These are phyloP conservation scores for Passer domesticus DNA, from an alignment of 2,113 vertebrate species.

Conservation along the genomic window DNA sequence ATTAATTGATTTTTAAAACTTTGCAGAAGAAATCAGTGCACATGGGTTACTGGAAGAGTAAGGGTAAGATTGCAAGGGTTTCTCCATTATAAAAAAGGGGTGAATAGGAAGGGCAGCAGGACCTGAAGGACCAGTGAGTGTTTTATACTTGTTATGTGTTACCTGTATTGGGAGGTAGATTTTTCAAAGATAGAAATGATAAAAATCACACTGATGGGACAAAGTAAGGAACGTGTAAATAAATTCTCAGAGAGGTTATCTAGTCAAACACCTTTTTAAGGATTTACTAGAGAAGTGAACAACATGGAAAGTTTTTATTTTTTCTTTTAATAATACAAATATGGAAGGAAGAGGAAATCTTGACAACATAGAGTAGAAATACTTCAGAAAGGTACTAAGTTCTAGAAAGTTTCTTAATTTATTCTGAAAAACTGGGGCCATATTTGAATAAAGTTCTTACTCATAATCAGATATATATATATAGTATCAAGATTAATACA, in stretches of 20 bases:
- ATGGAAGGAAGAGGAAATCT: background rate
- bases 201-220: background rate
- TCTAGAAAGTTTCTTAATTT: background rate
- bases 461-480: background rate
- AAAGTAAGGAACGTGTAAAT: fast-evolving
- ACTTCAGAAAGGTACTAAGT: background rate
- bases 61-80: background rate
- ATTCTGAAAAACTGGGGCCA: fast-evolving
- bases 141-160: background rate
- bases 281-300: background rate
- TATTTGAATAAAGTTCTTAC: background rate
- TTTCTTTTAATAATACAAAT: background rate
- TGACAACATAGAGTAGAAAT: background rate
- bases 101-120: background rate
- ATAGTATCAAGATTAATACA: background rate
- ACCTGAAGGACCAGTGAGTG: background rate
- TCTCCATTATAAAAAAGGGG: fast-evolving
- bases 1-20: background rate
- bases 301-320: background rate
- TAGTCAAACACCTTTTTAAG: background rate
- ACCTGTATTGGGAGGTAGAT: background rate
- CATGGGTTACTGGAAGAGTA: background rate
- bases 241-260: background rate
- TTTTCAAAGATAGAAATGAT: background rate
- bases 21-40: background rate